Conservation (phyloP, 2,797 vertebrate genomes). For the Falco concolor region DNA sequence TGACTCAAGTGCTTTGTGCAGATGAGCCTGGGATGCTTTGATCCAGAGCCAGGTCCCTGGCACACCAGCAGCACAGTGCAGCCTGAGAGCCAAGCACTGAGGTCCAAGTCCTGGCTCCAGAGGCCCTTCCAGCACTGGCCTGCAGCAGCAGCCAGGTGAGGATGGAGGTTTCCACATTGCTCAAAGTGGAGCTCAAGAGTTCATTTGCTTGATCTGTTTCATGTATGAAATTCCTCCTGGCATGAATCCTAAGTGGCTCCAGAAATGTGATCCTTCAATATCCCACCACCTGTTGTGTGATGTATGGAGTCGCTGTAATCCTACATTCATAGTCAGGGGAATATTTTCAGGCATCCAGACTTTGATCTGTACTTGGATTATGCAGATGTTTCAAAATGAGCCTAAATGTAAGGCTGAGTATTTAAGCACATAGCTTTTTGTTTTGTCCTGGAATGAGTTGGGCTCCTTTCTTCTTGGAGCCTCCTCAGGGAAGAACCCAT, state of each 20-base stretch:
- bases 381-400: not conserved
- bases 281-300: not conserved
- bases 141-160: not conserved
- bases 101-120: rapidly evolving
- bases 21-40: not conserved
- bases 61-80: not conserved
- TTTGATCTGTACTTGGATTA: slow-evolving; percentile 3
- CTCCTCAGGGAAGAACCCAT: not conserved
- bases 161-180: rapidly evolving
- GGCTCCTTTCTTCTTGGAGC: not conserved
- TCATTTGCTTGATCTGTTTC: not conserved
- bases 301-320: not conserved
- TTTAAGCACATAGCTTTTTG: not conserved
- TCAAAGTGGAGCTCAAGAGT: not conserved
- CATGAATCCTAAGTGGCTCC: not conserved
- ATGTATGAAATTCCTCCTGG: slow-evolving; percentile 1
- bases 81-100: rapidly evolving
- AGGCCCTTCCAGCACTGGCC: not conserved
- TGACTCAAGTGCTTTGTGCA: not conserved
- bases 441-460: not conserved
- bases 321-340: not conserved
- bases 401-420: not conserved
- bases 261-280: not conserved
- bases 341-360: not conserved
- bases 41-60: not conserved